A percentile compares a stretch with the other conserved stretches of the same genome.
These are phyloP conservation scores for Drosophila subpulchrella DNA, from an alignment of 1,140 invertebrate genomes.

Conservation along the genomic window DNA sequence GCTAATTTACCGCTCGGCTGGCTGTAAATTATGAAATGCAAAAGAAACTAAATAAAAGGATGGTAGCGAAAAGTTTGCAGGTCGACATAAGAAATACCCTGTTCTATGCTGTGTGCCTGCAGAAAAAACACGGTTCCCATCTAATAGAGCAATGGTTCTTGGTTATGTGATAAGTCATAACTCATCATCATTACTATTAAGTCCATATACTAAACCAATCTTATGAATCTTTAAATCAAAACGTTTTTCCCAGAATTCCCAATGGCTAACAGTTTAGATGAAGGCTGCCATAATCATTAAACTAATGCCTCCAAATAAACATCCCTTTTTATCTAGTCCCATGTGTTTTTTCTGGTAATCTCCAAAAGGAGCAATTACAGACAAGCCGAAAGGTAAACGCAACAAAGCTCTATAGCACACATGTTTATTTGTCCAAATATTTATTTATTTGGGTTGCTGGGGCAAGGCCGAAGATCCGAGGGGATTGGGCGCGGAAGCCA, in stretches of 20 bases:
- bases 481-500: neutral
- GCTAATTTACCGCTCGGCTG: conserved; percentile 55
- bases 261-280: neutral
- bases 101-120: no score
- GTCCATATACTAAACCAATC: neutral
- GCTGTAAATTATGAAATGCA: conserved; percentile 54
- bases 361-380: conserved; percentile 29
- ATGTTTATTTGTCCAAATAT: conserved; percentile 73
- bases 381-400: conserved; percentile 27
- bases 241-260: neutral
- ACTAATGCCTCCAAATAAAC: conserved; percentile 10
- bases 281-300: conserved; percentile 2
- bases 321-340: conserved; percentile 9
- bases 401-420: conserved; percentile 8
- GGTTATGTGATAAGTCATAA: no score
- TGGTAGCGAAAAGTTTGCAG: neutral
- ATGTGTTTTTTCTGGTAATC: conserved; percentile 11
- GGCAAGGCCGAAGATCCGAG: conserved; percentile 54
- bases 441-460: conserved; percentile 63
- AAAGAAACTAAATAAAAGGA: conserved; percentile 55
- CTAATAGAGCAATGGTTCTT: no score
- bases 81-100: conserved; percentile 9
- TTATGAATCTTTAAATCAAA: neutral
- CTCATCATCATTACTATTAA: no score
- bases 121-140: no score